A percentile compares a stretch with the other conserved stretches of the same genome.
These are phyloP conservation scores for Saccostrea glomerata DNA, from an alignment of 1,140 invertebrate genomes.

Conservation along the genomic window DNA sequence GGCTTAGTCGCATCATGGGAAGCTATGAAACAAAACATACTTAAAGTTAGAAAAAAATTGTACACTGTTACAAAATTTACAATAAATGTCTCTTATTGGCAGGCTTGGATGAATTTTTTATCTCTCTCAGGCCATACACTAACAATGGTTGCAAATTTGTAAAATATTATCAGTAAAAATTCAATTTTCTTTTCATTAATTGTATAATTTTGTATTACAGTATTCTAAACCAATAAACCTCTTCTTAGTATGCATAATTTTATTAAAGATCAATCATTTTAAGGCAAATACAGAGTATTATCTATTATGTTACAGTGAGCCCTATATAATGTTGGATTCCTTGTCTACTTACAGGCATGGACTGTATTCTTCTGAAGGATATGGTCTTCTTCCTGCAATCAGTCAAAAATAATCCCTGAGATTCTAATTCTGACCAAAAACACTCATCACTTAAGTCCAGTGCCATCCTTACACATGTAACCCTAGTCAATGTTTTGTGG, in stretches of 20 bases:
- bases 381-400: conserved; percentile 64
- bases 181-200: no score
- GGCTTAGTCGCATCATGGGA: conserved; percentile 66
- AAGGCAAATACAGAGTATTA: no score
- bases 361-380: conserved; percentile 69
- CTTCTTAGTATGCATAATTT: no score
- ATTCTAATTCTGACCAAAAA: conserved; percentile 9
- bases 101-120: no score
- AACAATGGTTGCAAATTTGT: no score
- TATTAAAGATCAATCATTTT: no score
- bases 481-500: neutral
- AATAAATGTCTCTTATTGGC: no score
- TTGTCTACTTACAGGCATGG: conserved; percentile 65
- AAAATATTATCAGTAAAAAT: no score
- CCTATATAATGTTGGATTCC: neutral
- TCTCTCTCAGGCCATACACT: no score
- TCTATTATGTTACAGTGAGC: no score
- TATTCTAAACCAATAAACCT: no score
- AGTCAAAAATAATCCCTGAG: conserved; percentile 24
- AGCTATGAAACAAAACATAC: conserved; percentile 47
- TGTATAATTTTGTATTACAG: no score
- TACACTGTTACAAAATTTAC: neutral
- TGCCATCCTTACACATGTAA: neutral
- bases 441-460: conserved; percentile 8
- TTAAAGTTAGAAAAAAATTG: neutral